phyloP scores from a whole-genome alignment of 1,140 invertebrate genomes.

The Bombus consobrinus region DNA sequence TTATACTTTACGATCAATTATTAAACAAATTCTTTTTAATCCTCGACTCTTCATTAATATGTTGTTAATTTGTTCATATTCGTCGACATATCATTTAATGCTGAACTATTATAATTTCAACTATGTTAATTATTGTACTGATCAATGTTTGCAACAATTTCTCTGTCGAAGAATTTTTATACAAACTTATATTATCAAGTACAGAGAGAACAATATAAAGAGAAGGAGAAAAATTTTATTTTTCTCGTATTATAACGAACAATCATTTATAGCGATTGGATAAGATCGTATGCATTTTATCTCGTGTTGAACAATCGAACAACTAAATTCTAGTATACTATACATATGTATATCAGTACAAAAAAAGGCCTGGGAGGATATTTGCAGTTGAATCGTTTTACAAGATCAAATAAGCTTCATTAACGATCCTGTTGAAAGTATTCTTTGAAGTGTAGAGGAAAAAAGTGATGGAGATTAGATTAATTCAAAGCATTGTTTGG shows the following conservation, averaged over 20 bases:
- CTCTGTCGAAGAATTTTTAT: neutral
- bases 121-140: neutral
- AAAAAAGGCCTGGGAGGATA: conserved; percentile 57
- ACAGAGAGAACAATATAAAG: neutral
- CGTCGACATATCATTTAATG: conserved; percentile 10
- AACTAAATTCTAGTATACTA: conserved; percentile 5
- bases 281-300: neutral
- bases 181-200: conserved; percentile 4
- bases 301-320: conserved; percentile 10
- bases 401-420: conserved; percentile 55
- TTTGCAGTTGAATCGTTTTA: conserved; percentile 50
- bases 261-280: neutral
- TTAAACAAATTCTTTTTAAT: conserved; percentile 5
- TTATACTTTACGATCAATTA: conserved; percentile 16
- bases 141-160: neutral
- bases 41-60: neutral
- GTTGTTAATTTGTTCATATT: neutral
- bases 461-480: neutral
- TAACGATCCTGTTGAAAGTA: neutral
- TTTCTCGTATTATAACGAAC: neutral
- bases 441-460: neutral
- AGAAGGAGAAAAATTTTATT: neutral
- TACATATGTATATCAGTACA: conserved; percentile 24
- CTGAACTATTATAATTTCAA: conserved; percentile 12
- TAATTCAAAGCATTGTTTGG: conserved; percentile 51